Percentiles rank a stretch among this genome's conserved stretches.
These are phyloP conservation scores for Pammene aurita DNA, from an alignment of 2,888 invertebrate genomes.

Conservation along the genomic window DNA sequence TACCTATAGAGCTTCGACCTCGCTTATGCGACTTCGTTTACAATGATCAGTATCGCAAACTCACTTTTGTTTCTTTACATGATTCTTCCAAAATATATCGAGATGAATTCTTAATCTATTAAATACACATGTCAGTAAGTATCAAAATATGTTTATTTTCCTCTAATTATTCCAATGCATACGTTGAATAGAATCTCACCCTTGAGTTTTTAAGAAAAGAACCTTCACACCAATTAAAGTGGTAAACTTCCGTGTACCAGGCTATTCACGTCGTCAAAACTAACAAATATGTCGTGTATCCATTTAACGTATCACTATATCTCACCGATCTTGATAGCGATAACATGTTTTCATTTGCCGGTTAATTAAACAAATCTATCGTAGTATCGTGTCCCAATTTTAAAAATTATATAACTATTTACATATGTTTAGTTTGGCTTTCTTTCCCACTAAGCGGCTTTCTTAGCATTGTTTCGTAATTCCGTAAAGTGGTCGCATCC, in stretches of 20 bases:
- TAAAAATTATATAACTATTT: slow-evolving; percentile 49
- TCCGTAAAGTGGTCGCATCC: slow-evolving; percentile 62
- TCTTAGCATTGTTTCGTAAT: slow-evolving; percentile 78
- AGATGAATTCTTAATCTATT: too few species aligned
- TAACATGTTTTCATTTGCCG: slow-evolving; percentile 26
- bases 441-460: slow-evolving; percentile 71
- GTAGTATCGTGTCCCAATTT: slow-evolving; percentile 45
- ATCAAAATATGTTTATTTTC: slow-evolving; percentile 1
- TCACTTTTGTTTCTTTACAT: too few species aligned
- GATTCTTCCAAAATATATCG: too few species aligned
- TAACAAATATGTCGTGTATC: slow-evolving; percentile 52
- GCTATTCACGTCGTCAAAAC: slow-evolving; percentile 51
- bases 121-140: too few species aligned
- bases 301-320: slow-evolving; percentile 46
- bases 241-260: slow-evolving; percentile 59
- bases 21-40: background rate
- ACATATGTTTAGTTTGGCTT: slow-evolving; percentile 66
- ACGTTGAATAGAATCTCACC: slow-evolving; percentile 63
- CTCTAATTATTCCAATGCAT: slow-evolving; percentile 51
- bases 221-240: slow-evolving; percentile 61
- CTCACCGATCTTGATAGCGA: slow-evolving; percentile 52
- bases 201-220: slow-evolving; percentile 56
- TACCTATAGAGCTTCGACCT: background rate
- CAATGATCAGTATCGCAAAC: background rate
- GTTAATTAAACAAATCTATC: slow-evolving; percentile 26